These are phyloP conservation scores for Octopus bimaculoides DNA, from an alignment of 1,140 invertebrate species.

Conservation along the genomic window DNA sequence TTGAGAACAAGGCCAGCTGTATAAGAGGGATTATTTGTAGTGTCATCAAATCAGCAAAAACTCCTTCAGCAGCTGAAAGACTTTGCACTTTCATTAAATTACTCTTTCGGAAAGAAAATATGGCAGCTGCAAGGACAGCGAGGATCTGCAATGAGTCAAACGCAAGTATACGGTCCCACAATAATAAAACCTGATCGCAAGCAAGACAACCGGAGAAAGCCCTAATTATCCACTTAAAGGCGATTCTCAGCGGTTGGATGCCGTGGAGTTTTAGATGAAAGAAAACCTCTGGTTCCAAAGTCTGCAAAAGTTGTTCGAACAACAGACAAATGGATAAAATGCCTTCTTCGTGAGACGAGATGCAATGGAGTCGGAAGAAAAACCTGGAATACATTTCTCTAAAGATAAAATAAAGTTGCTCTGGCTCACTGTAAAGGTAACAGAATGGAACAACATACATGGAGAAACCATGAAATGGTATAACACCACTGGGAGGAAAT, in stretches of 20 bases:
- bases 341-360: conserved; percentile 81
- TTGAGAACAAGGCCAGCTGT: conserved; percentile 60
- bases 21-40: conserved; percentile 82
- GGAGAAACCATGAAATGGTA: conserved; percentile 94
- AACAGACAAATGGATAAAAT: conserved; percentile 63
- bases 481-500: conserved; percentile 90
- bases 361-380: conserved; percentile 86
- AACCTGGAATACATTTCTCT: conserved; percentile 87
- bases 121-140: conserved; percentile 80
- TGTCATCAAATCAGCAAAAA: conserved; percentile 85
- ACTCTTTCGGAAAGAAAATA: conserved; percentile 87
- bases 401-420: conserved; percentile 84
- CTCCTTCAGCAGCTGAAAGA: conserved; percentile 80
- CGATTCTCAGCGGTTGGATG: conserved; percentile 88
- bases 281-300: conserved; percentile 85
- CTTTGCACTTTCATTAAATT: conserved; percentile 88
- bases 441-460: conserved; percentile 98
- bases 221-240: conserved; percentile 94
- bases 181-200: conserved; percentile 82
- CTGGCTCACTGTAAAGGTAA: conserved; percentile 86
- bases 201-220: conserved; percentile 91
- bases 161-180: conserved; percentile 90
- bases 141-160: conserved; percentile 89
- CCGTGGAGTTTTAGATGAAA: conserved; percentile 82
- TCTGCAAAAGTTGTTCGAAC: conserved; percentile 88